Base-by-base conservation (phyloP, 2,888 invertebrate species). In the Clitarchus hookeri region DNA sequence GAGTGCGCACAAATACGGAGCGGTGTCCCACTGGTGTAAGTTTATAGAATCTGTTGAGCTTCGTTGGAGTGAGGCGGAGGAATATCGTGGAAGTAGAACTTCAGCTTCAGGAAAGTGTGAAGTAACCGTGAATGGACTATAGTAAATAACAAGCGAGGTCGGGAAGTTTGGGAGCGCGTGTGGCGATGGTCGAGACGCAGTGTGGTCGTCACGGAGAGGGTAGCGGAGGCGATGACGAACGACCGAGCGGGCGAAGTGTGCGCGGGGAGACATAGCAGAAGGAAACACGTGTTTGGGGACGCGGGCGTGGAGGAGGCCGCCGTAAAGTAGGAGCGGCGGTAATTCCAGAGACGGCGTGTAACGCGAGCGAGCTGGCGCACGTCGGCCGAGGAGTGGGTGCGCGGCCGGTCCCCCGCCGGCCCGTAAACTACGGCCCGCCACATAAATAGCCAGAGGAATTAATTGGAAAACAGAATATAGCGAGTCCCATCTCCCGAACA, bases 391-490 rank as follows among this genome's bases (percentile, higher is more conserved):
- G 13, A 23, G 65, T 11, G 65, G n/a, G 16, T 23, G 65, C 13
- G 65, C 8, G 65, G 19, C 8, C 8, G 65, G 65, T 11, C 16
- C 65, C 65, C n/a, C 8, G 65, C 65, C 19, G 65, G 16, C 65
- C 65, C 65, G 16, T 65, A 65, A 65, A 65, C 8, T 65, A 65
- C 65, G 65, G 16, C 65, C 65, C 65, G 65, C 65, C 65, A 65
- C 65, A 65, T 65, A 65, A 65, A 65, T 65, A 65, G 65, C 65
- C 13, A n/a, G 65, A 12, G 65, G 65, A 65, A 65, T 65, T 65
- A 65, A 65, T 65, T 65, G 65, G 65, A 65, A 65, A 65, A 65
- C 65, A n/a, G 65, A 65, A 65, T 65, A 65, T 65, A 65, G 65
- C n/a, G n/a, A n/a, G 65, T n/a, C 65, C 23, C 23, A n/a, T 19